These are phyloP conservation scores for Jaculus jaculus DNA, from an alignment of 2,113 vertebrate genomes.

Conservation along the genomic window DNA sequence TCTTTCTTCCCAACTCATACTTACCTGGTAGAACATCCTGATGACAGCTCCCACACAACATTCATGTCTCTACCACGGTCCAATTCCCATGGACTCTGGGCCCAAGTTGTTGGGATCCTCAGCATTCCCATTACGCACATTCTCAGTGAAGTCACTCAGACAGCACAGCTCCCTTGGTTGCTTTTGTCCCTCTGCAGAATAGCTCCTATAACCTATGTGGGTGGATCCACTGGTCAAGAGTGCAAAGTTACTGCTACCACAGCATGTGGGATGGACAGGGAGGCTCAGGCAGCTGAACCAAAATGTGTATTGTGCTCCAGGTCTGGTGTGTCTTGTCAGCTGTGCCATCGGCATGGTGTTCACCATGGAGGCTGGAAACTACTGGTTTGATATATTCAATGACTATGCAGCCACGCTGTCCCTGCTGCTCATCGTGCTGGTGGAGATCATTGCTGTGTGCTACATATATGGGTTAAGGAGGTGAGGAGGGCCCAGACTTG, in stretches of 20 bases:
- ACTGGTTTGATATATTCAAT: conserved; percentile 97
- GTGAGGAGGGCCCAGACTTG: conserved; percentile 81
- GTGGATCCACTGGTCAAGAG: not conserved
- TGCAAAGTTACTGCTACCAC: not conserved
- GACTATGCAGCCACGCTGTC: conserved; percentile 93
- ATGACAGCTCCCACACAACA: not conserved
- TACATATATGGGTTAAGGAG: conserved; percentile 93
- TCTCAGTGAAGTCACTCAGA: fast-evolving
- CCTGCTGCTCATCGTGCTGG: conserved; percentile 93
- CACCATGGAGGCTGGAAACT: conserved; percentile 92
- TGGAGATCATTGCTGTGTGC: conserved; percentile 90
- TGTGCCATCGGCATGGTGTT: conserved; percentile 91
- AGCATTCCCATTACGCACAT: not conserved
- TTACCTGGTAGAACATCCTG: not conserved
- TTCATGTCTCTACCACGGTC: not conserved
- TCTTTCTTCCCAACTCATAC: too few species aligned
- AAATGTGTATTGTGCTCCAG: conserved; percentile 74
- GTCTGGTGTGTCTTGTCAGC: conserved; percentile 89
- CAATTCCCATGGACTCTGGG: not conserved
- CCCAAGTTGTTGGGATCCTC: not conserved
- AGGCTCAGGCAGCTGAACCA: not conserved
- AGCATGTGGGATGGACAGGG: too few species aligned
- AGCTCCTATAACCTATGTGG: not conserved
- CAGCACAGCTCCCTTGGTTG: fast-evolving
- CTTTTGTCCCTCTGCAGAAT: too few species aligned